A percentile compares a stretch with the other conserved stretches of the same genome.
These are phyloP conservation scores for Acrocephalus scirpaceus DNA, from an alignment of 2,797 vertebrate species.

Conservation along the genomic window DNA sequence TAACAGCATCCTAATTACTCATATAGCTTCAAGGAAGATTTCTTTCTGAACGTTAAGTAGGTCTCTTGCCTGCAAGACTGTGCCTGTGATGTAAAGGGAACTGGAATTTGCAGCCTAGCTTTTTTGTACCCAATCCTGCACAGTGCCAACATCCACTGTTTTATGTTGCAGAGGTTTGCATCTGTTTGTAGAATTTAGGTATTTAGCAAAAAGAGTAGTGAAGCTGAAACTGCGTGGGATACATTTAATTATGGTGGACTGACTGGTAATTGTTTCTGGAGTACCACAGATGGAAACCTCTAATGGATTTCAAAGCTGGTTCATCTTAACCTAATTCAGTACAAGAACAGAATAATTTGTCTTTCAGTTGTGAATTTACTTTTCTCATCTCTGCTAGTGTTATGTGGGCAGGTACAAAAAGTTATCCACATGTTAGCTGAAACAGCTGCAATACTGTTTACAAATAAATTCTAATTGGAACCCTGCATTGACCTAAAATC, in stretches of 20 bases:
- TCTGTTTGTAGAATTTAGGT: constrained; percentile 19
- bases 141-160: background rate
- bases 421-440: background rate
- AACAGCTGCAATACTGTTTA: background rate
- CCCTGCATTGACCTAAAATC: background rate
- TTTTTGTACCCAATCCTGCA: background rate
- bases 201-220: constrained; percentile 23
- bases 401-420: background rate
- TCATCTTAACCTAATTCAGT: background rate
- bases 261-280: constrained; percentile 40
- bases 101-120: constrained; percentile 15
- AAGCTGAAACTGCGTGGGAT: background rate
- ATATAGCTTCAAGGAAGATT: constrained; percentile 19
- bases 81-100: constrained; percentile 20
- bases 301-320: constrained; percentile 8
- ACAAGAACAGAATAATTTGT: background rate
- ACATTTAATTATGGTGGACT: background rate
- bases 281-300: constrained; percentile 2
- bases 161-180: constrained; percentile 6
- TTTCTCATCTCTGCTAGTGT: background rate
- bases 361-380: background rate
- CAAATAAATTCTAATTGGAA: background rate
- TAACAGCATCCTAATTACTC: constrained; percentile 52
- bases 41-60: constrained; percentile 2
- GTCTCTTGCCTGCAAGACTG: constrained; percentile 22